Base-by-base conservation (phyloP, 2,113 vertebrate species). In the Noctilio leporinus region DNA sequence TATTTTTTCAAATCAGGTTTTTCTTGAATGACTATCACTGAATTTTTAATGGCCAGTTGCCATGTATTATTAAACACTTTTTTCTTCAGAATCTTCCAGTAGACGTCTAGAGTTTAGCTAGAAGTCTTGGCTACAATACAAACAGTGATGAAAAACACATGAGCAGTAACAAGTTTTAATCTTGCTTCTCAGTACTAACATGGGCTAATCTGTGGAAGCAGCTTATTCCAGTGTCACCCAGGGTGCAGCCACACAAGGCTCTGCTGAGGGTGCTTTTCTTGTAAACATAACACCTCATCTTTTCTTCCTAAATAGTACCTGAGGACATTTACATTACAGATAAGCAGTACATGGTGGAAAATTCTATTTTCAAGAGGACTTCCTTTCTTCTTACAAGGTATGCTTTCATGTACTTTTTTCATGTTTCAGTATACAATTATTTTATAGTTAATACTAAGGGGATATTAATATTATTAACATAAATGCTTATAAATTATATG, bases 101-200 rank as follows among this genome's bases (percentile, higher is more conserved):
- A 98, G 98, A 98, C 96, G 97, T 98, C 98, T 98, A 98, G 98
- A 98, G 99, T 98, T 98, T 98, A 98, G 97, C 97, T 98, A 98
- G 98, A 98, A 97, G 97, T 98, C 97, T 98, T 99, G 99, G 99
- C 99, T 98, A 81, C 19, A 95, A 97, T 98, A 99, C 99, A 99
- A 98, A 98, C 97, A 98, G 97, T 99, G 99, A 99, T 99, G 99
- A 98, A 98, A 99, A 99, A 98, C 99, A 99, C 97, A 99, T 99
- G 99, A 99, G 97, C 98, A 98, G 98, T 98, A 99, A 99, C 98
- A 98, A 98, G 98, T 98, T 97, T 99, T 98, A 99, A 98, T 98
- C 98, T 98, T 93, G 97, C 98, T 98, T 96, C 97, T 98, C 98
- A 99, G 98, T 98, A 97, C 98, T 98, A 98, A 98, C 97, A 98